phyloP scores from a whole-genome alignment of 1,140 invertebrate genomes.

The Lysiphlebus fabarum region DNA sequence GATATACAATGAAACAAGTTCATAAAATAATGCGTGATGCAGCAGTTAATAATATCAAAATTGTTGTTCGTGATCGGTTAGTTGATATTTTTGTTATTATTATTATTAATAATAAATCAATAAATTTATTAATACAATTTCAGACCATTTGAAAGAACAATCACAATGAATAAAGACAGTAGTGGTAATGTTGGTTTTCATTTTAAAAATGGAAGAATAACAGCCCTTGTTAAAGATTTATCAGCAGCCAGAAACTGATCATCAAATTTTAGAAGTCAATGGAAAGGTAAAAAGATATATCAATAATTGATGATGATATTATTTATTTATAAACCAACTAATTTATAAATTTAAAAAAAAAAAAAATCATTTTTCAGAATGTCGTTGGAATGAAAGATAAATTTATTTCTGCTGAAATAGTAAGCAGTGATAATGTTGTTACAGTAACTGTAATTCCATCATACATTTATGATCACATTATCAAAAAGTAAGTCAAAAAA shows the following conservation, averaged over 20 bases:
- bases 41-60: constrained; percentile 69
- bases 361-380: constrained; percentile 72
- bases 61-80: constrained; percentile 83
- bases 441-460: constrained; percentile 85
- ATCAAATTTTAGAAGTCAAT: constrained; percentile 86
- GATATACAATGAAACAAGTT: constrained; percentile 80
- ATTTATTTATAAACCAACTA: no score
- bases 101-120: constrained; percentile 5
- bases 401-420: constrained; percentile 77
- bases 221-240: constrained; percentile 83
- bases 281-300: constrained; percentile 47
- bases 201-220: constrained; percentile 86
- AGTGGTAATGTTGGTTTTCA: constrained; percentile 82
- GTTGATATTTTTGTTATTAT: constrained; percentile 12
- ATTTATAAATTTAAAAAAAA: constrained; percentile 9
- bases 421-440: constrained; percentile 65
- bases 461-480: constrained; percentile 86
- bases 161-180: constrained; percentile 89
- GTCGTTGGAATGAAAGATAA: constrained; percentile 90
- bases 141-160: constrained; percentile 87
- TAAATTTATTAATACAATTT: constrained; percentile 17
- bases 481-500: constrained; percentile 88
- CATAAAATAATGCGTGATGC: constrained; percentile 77
- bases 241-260: constrained; percentile 91
- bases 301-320: constrained; percentile 4